phyloP scores from a whole-genome alignment of 1,140 invertebrate genomes.

The Drosophila kurseongensis region DNA sequence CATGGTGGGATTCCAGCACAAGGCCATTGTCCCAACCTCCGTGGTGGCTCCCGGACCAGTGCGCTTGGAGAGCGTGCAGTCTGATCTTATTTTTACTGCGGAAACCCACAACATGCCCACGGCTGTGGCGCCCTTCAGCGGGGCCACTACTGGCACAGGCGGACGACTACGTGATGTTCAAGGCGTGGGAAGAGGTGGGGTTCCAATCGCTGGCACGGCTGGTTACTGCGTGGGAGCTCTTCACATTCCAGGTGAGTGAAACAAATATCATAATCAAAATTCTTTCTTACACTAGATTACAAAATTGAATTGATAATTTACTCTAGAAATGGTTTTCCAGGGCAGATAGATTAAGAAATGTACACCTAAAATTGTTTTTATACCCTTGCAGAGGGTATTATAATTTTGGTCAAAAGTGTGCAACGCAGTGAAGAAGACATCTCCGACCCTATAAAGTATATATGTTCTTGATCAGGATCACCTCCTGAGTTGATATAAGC shows the following conservation, averaged over 20 bases:
- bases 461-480: no score
- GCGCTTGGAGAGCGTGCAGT: constrained; percentile 86
- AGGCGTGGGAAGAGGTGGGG: constrained; percentile 94
- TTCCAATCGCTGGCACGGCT: constrained; percentile 97
- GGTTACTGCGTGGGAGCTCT: constrained; percentile 98
- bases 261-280: background rate
- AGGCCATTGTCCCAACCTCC: constrained; percentile 87
- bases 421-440: no score
- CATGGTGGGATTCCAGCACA: constrained; percentile 92
- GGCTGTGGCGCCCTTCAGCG: constrained; percentile 96
- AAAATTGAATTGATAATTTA: no score
- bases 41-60: constrained; percentile 89
- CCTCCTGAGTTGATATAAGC: no score
- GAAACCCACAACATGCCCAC: constrained; percentile 99
- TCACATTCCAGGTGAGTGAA: constrained; percentile 91
- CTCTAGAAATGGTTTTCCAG: no score
- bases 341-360: no score
- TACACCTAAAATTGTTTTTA: no score
- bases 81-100: constrained; percentile 98
- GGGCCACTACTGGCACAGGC: constrained; percentile 98
- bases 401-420: no score
- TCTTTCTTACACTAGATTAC: no score
- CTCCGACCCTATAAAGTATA: no score
- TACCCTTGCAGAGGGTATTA: no score
- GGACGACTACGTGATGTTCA: constrained; percentile 97